Evolutionary conservation across 1,140 invertebrate species (phyloP).

Genomic region (Solen grandis): DNA sequence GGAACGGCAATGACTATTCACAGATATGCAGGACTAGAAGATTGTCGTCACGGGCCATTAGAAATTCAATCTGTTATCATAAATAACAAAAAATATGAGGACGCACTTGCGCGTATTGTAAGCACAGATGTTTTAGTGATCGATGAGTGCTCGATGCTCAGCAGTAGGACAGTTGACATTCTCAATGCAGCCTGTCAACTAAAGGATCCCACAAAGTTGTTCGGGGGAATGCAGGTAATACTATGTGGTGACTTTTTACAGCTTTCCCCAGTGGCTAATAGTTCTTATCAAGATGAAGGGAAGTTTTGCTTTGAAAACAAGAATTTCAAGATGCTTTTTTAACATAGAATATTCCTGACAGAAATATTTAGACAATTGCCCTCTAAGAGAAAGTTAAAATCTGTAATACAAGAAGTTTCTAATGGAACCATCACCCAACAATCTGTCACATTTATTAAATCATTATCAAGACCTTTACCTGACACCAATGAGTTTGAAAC

Average conservation of each 20-base stretch:
- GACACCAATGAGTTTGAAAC: background rate
- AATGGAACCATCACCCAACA: slow-evolving; percentile 10
- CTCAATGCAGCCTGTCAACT: too few relatives aligned
- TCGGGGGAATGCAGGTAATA: too few relatives aligned
- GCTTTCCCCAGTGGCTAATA: slow-evolving; percentile 30
- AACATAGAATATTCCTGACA: slow-evolving; percentile 18
- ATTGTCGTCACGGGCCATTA: too few relatives aligned
- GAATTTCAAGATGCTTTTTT: too few relatives aligned
- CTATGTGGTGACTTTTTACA: slow-evolving; percentile 18
- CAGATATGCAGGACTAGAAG: too few relatives aligned
- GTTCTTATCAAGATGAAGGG: slow-evolving; percentile 1
- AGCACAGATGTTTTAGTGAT: slow-evolving; percentile 8
- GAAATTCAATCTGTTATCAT: too few relatives aligned
- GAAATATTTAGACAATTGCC: background rate
- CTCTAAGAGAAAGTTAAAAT: background rate
- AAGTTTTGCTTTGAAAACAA: slow-evolving; percentile 32
- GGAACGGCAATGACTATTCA: too few relatives aligned
- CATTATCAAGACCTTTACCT: slow-evolving; percentile 23
- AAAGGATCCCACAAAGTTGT: too few relatives aligned
- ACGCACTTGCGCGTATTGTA: background rate
- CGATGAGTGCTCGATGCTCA: too few relatives aligned
- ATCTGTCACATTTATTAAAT: background rate
- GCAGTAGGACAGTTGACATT: background rate
- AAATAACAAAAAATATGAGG: background rate
- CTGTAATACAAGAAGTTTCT: slow-evolving; percentile 6